phyloP scores from a whole-genome alignment of 35 echinoderm and acorn worm genomes.

The Patiria miniata region DNA sequence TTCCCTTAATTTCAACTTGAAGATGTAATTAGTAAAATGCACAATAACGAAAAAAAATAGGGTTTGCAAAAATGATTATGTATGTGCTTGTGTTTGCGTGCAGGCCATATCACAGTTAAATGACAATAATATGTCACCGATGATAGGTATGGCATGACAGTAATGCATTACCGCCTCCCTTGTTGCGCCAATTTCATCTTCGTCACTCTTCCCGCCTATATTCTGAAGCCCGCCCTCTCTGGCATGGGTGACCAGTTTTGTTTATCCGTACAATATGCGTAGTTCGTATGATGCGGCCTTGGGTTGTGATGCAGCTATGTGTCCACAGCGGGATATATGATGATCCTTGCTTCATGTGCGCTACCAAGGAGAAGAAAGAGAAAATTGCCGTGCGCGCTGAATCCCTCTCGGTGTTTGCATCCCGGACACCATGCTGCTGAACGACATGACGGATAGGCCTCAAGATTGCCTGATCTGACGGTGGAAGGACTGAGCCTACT shows the following conservation, averaged over 20 bases:
- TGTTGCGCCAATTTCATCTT: no score
- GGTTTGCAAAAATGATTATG: no score
- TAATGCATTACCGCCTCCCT: no score
- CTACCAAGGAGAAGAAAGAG: not conserved
- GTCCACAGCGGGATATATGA: not conserved
- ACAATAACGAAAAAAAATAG: no score
- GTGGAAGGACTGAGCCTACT: not conserved
- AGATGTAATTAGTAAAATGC: no score
- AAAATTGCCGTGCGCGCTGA: not conserved
- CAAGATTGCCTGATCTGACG: not conserved
- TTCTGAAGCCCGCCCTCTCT: not conserved
- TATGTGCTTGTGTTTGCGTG: no score
- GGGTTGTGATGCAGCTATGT: not conserved
- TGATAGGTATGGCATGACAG: no score
- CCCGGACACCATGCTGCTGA: conserved; percentile 5
- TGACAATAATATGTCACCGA: no score
- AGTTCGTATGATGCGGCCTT: not conserved
- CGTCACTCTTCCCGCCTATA: no score
- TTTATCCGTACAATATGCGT: not conserved
- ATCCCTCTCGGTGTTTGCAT: not conserved
- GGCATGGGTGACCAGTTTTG: not conserved
- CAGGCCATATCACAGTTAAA: no score
- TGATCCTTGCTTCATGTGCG: no score
- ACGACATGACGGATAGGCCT: conserved; percentile 14
- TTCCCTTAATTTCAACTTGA: no score